Percentiles rank a stretch among this genome's conserved stretches.
phyloP scores from a whole-genome alignment of 2,888 invertebrate genomes.

The Ashinkailepas kermadecensis region DNA sequence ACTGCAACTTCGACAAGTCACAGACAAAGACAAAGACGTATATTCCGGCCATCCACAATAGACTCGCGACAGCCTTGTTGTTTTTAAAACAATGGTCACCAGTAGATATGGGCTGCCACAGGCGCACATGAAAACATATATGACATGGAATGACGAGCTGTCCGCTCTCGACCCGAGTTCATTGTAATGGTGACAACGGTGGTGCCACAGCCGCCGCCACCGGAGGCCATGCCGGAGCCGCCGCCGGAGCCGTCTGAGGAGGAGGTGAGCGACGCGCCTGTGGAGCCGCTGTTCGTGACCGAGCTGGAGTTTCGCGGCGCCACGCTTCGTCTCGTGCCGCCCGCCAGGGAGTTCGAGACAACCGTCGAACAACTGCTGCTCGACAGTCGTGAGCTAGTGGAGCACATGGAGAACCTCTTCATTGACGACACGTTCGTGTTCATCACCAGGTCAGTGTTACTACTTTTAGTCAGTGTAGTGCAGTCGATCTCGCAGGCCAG shows the following conservation, averaged over 20 bases:
- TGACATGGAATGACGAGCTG: too few species aligned
- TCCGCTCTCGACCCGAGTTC: too few species aligned
- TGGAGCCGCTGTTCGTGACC: slow-evolving; percentile 5
- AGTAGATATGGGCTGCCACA: too few species aligned
- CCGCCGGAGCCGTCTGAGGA: neutral
- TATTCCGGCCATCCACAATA: too few species aligned
- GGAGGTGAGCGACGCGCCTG: neutral
- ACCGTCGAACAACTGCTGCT: neutral
- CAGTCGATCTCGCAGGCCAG: too few species aligned
- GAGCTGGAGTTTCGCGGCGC: slow-evolving; percentile 8
- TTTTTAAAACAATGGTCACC: too few species aligned
- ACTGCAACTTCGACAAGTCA: too few species aligned
- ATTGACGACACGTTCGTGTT: neutral
- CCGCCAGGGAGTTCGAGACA: neutral
- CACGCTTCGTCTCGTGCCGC: neutral
- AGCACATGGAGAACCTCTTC: slow-evolving; percentile 17
- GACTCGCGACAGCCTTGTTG: too few species aligned
- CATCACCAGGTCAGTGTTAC: neutral
- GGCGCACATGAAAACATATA: too few species aligned
- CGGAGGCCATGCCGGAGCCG: neutral
- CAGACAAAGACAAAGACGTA: too few species aligned
- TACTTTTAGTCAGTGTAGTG: too few species aligned
- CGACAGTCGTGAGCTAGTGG: neutral
- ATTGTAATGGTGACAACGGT: neutral
- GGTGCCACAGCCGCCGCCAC: neutral